A percentile compares a stretch with the other conserved stretches of the same genome.
phyloP scores from a whole-genome alignment of 2,888 invertebrate genomes.

The Meiosimyza decipiens region DNA sequence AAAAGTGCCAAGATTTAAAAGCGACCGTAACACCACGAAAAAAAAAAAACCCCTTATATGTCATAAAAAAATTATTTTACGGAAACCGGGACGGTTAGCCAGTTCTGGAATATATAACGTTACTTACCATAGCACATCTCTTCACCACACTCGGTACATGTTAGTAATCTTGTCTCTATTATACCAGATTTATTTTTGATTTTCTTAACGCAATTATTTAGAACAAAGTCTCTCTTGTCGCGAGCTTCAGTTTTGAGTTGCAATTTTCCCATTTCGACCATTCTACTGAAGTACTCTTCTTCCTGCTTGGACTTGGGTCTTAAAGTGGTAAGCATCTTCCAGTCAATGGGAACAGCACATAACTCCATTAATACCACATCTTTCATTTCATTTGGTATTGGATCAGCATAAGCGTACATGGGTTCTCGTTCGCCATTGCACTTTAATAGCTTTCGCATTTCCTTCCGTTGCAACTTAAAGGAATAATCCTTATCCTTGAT shows the following conservation, averaged over 20 bases:
- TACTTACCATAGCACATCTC: conserved; percentile 81
- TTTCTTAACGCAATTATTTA: conserved; percentile 77
- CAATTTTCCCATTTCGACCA: conserved; percentile 84
- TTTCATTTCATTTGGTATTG: conserved; percentile 85
- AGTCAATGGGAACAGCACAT: conserved; percentile 87
- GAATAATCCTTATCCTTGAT: conserved; percentile 80
- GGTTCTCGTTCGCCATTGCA: conserved; percentile 62
- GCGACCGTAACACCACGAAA: too few relatives aligned
- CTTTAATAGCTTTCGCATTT: conserved; percentile 70
- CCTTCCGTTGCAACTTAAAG: conserved; percentile 80
- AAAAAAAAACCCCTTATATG: too few relatives aligned
- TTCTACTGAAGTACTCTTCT: conserved; percentile 87
- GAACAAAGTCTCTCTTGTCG: conserved; percentile 76
- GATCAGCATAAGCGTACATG: conserved; percentile 72
- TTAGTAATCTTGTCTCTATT: conserved; percentile 79
- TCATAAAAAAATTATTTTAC: too few relatives aligned
- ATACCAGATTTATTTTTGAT: conserved; percentile 87
- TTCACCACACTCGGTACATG: conserved; percentile 85
- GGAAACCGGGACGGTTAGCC: not conserved
- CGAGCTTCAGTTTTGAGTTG: conserved; percentile 77
- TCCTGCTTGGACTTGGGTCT: conserved; percentile 85
- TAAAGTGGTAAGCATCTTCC: conserved; percentile 91
- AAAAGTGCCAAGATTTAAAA: too few relatives aligned
- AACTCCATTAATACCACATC: conserved; percentile 71
- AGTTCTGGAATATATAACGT: not conserved